These are phyloP conservation scores for Odontomyia ornata DNA, from an alignment of 2,888 invertebrate species.

Conservation along the genomic window DNA sequence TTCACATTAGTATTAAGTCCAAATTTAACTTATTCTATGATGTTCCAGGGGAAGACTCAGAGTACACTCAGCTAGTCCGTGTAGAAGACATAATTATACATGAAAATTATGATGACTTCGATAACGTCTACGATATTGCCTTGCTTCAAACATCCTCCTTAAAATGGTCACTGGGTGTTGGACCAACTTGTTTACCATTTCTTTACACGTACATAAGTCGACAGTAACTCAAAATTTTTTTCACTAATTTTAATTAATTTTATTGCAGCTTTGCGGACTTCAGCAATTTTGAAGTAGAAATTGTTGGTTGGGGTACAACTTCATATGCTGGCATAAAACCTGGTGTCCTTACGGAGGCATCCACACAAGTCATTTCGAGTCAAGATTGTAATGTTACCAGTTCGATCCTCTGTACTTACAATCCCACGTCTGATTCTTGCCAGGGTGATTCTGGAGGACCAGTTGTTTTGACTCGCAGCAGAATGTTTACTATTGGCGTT, in stretches of 20 bases:
- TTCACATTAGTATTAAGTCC: neutral
- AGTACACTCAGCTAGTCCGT: conserved; percentile 61
- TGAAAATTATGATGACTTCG: conserved; percentile 46
- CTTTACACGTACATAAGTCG: conserved; percentile 57
- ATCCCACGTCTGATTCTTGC: conserved; percentile 65
- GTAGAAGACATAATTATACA: conserved; percentile 62
- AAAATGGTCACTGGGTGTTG: conserved; percentile 66
- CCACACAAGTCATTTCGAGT: conserved; percentile 50
- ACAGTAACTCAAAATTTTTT: neutral
- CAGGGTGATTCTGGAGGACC: conserved; percentile 69
- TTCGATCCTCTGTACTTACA: neutral
- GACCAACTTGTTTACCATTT: conserved; percentile 71
- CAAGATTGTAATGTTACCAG: conserved; percentile 63
- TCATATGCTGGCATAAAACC: neutral
- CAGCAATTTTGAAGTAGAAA: neutral
- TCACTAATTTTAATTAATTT: neutral
- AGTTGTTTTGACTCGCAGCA: conserved; percentile 62
- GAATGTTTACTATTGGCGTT: conserved; percentile 65
- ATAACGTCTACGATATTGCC: conserved; percentile 66
- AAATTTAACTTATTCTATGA: neutral
- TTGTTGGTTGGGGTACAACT: conserved; percentile 11
- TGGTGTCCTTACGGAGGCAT: neutral
- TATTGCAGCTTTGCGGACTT: neutral
- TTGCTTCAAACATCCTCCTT: conserved; percentile 64
- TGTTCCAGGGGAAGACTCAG: conserved; percentile 46